phyloP scores from a whole-genome alignment of 2,113 vertebrate genomes.

The Prionailurus bengalensis region DNA sequence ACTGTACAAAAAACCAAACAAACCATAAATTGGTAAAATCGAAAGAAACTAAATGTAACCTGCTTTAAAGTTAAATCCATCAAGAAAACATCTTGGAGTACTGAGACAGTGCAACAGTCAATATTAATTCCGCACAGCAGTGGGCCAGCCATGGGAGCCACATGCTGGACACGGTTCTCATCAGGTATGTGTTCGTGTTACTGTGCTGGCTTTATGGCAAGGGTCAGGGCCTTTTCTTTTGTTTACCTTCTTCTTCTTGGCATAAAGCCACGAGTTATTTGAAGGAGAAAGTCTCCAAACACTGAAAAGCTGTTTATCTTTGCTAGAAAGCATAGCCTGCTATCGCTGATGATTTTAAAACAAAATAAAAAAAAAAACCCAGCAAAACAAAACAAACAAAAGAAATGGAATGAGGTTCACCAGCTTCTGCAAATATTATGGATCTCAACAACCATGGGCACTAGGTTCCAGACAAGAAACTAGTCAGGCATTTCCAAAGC shows the following conservation, averaged over 20 bases:
- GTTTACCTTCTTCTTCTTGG: slow-evolving; percentile 46
- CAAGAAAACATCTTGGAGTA: slow-evolving; percentile 70
- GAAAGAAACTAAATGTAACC: slow-evolving; percentile 74
- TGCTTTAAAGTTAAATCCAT: slow-evolving; percentile 72
- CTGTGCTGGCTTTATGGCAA: slow-evolving; percentile 69
- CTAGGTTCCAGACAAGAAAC: slow-evolving; percentile 38
- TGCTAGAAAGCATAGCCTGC: slow-evolving; percentile 72
- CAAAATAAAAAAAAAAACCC: background rate
- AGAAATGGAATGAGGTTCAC: background rate
- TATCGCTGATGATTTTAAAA: slow-evolving; percentile 53
- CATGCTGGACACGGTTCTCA: slow-evolving; percentile 39
- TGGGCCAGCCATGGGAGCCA: slow-evolving; percentile 9
- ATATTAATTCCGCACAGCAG: slow-evolving; percentile 79
- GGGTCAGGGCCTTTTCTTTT: slow-evolving; percentile 58
- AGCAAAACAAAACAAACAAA: slow-evolving; percentile 50
- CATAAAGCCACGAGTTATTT: slow-evolving; percentile 69
- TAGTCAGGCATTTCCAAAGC: slow-evolving; percentile 57
- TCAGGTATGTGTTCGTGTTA: slow-evolving; percentile 70
- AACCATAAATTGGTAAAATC: slow-evolving; percentile 71
- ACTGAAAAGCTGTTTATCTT: slow-evolving; percentile 74
- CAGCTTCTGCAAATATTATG: slow-evolving; percentile 35
- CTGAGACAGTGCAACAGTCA: slow-evolving; percentile 65
- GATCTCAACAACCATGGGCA: background rate
- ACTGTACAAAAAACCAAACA: slow-evolving; percentile 54
- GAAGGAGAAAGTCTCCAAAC: slow-evolving; percentile 71